phyloP scores from a whole-genome alignment of 2,888 invertebrate genomes.

The Girardia tigrina region DNA sequence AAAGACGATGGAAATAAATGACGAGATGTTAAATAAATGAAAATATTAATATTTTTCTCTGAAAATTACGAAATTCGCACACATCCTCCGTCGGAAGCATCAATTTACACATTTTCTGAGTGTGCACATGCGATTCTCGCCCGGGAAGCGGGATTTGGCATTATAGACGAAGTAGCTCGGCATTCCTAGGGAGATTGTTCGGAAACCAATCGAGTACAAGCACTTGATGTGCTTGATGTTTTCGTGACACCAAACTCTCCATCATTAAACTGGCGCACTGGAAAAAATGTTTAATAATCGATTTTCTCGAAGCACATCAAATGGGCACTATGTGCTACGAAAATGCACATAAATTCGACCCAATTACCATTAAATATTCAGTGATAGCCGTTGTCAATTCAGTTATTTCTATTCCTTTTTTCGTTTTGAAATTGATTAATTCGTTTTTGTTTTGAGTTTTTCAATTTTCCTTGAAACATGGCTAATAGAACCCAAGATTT shows the following conservation, averaged over 20 bases:
- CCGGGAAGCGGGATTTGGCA: background rate
- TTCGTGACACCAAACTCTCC: background rate
- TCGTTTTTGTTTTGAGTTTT: background rate
- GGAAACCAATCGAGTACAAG: background rate
- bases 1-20: background rate
- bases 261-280: background rate
- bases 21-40: background rate
- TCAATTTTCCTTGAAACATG: slow-evolving; percentile 28
- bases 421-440: background rate
- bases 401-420: slow-evolving; percentile 6
- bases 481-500: slow-evolving; percentile 36
- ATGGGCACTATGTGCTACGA: background rate
- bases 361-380: background rate
- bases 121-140: background rate
- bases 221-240: slow-evolving; percentile 4
- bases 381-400: background rate
- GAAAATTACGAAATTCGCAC: background rate
- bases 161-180: background rate
- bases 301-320: background rate
- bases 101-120: too few species aligned
- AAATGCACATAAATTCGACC: slow-evolving; percentile 8
- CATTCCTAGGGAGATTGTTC: background rate
- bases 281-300: slow-evolving; percentile 19
- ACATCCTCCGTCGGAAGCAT: background rate
- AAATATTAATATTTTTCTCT: background rate